Percentiles rank a stretch among this genome's conserved stretches.
These are phyloP conservation scores for Drosophila hydei DNA, from an alignment of 1,140 invertebrate species.

Conservation along the genomic window DNA sequence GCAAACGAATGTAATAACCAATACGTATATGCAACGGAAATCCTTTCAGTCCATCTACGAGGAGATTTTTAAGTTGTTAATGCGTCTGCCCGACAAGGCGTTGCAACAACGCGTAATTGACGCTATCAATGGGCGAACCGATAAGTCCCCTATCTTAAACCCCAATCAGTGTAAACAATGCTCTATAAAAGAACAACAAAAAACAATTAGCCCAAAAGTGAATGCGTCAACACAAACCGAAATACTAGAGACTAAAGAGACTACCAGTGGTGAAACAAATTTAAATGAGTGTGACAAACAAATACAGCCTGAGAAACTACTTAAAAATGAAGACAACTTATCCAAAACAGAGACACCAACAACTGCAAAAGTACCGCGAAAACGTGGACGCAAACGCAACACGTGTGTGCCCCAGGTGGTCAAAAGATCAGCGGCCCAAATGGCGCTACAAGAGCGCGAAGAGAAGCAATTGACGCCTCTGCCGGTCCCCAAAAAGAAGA, in stretches of 20 bases:
- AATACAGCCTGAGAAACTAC: background rate
- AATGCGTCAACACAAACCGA: constrained; percentile 63
- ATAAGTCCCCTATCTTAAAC: constrained; percentile 52
- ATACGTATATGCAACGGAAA: constrained; percentile 66
- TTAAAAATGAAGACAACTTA: constrained; percentile 3
- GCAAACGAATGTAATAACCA: constrained; percentile 32
- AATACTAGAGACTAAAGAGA: constrained; percentile 18
- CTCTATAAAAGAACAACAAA: constrained; percentile 23
- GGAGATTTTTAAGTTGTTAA: constrained; percentile 70
- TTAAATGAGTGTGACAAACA: background rate
- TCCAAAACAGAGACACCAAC: background rate
- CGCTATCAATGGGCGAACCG: constrained; percentile 64
- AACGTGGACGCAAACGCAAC: constrained; percentile 74
- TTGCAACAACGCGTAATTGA: constrained; percentile 71
- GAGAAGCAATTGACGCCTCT: constrained; percentile 68
- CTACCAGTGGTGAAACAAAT: background rate
- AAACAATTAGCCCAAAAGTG: constrained; percentile 29
- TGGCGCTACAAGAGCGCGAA: constrained; percentile 62
- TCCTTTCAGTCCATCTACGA: constrained; percentile 56
- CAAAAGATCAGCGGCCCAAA: constrained; percentile 68
- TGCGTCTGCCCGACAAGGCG: constrained; percentile 70
- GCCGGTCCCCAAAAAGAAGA: constrained; percentile 40
- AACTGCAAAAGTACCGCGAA: constrained; percentile 39
- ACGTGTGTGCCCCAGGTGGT: constrained; percentile 72
- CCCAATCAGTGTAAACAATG: constrained; percentile 54